Evolutionary conservation across 2,888 invertebrate species (phyloP), one percentile per base, ranked within the genome.

Genomic region (Mythimna ferrago): DNA sequence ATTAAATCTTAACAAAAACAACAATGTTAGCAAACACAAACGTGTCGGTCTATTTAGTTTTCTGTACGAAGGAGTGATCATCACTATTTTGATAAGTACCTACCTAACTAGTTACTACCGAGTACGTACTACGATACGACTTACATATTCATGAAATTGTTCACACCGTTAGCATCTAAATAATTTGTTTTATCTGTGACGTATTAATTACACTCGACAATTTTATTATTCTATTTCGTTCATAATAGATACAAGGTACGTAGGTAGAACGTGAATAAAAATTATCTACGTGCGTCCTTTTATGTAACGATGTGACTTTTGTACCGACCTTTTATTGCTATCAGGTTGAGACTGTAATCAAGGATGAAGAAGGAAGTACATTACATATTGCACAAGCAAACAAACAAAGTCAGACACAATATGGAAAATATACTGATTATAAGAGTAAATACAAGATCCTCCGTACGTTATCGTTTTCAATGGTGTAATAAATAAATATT

Each of bases 161-260:
- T 83, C 76, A 80, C 70, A 78, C 66, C 44, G 51, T 76, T 58
- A 58, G 73, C 73, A 26, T 58, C n/a, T 62, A 71, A 78, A 72
- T 58, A 21, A 62, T 77, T 68, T 81, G 73, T 81, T 82, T 87
- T 89, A 90, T 90, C 87, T 85, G 78, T 87, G 82, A 84, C 84
- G 84, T 87, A 78, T 76, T 64, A 58, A 74, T 80, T 66, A 74
- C 58, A 63, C 35, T 74, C 48, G 64, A 67, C 58, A 41, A 60
- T 74, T 64, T 60, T 58, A 75, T 63, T 80, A 73, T 73, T 57
- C 32, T 63, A 67, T 75, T 73, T 58, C 44, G 62, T 63, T 64
- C 48, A 41, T 58, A 58, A 44, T 41, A 74, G 57, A 1, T 73
- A 61, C 48, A 2, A 60, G 44, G n/a, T 56, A 78, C 54, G 54